Conservation (phyloP, 2,113 vertebrate species). For the Phalacrocorax pelagicus region DNA sequence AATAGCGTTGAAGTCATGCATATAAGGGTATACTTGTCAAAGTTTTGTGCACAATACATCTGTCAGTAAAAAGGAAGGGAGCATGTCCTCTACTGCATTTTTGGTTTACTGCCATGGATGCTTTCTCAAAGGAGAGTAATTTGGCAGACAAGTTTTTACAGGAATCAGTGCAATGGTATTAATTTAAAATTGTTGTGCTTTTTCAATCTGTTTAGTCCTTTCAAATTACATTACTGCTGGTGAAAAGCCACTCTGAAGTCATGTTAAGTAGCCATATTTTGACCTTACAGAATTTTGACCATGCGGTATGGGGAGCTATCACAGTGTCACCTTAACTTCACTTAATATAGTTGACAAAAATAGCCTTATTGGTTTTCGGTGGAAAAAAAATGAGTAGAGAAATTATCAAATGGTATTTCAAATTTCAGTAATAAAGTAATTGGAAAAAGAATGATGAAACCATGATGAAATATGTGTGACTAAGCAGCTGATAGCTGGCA, state of each 20-base stretch:
- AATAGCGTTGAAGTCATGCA: neutral
- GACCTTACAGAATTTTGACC: neutral
- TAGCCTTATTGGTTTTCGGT: neutral
- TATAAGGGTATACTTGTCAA: slow-evolving; percentile 36
- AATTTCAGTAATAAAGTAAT: neutral
- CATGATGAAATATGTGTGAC: neutral
- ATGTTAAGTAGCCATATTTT: neutral
- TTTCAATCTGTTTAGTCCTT: neutral
- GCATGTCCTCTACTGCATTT: neutral
- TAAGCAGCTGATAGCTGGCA: neutral
- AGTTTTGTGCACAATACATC: slow-evolving; percentile 27
- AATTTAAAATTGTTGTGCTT: neutral
- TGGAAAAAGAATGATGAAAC: neutral
- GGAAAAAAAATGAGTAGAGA: neutral
- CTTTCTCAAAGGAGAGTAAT: neutral
- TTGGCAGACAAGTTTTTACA: neutral
- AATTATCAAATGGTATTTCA: neutral
- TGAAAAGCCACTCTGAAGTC: neutral
- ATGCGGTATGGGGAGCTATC: neutral
- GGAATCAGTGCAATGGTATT: neutral
- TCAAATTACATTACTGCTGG: neutral
- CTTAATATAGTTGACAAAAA: neutral
- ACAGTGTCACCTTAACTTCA: neutral
- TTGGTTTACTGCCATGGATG: neutral
- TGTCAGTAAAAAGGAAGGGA: slow-evolving; percentile 5